phyloP scores from a whole-genome alignment of 2,888 invertebrate genomes.

The Meloe dianella region DNA sequence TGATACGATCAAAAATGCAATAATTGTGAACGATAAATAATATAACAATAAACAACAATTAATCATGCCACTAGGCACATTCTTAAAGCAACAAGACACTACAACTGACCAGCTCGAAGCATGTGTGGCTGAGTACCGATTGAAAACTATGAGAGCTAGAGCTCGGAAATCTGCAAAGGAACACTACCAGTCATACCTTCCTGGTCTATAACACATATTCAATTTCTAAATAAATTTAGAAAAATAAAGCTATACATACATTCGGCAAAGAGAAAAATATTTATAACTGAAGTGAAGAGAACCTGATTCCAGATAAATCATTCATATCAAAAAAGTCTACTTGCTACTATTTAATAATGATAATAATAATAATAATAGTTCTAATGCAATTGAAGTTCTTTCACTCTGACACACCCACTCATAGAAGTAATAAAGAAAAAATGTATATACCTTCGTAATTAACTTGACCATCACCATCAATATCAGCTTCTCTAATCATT shows the following conservation, averaged over 20 bases:
- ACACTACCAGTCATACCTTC: slow-evolving; percentile 57
- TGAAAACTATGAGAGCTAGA: slow-evolving; percentile 77
- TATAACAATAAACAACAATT: slow-evolving; percentile 29
- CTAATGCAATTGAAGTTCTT: not conserved
- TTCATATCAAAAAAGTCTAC: not conserved
- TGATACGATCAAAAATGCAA: slow-evolving; percentile 24
- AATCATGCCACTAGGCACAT: slow-evolving; percentile 46
- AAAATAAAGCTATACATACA: slow-evolving; percentile 1
- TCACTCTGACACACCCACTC: not conserved
- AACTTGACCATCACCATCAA: slow-evolving; percentile 99
- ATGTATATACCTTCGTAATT: slow-evolving; percentile 93
- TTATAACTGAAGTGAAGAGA: not conserved
- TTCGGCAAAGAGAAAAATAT: not conserved
- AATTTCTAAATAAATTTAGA: slow-evolving; percentile 9
- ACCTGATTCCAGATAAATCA: not conserved
- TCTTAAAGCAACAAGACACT: slow-evolving; percentile 46
- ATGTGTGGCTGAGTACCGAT: slow-evolving; percentile 64
- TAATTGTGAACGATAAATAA: not conserved
- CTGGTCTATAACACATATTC: slow-evolving; percentile 28
- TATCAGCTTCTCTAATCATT: slow-evolving; percentile 99
- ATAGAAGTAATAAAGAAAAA: not conserved
- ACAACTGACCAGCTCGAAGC: slow-evolving; percentile 61
- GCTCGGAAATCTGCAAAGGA: slow-evolving; percentile 79
- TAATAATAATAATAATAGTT: not conserved
- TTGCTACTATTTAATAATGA: not conserved